Conservation (phyloP, 2,113 vertebrate genomes). For the Monarcha castaneiventris region DNA sequence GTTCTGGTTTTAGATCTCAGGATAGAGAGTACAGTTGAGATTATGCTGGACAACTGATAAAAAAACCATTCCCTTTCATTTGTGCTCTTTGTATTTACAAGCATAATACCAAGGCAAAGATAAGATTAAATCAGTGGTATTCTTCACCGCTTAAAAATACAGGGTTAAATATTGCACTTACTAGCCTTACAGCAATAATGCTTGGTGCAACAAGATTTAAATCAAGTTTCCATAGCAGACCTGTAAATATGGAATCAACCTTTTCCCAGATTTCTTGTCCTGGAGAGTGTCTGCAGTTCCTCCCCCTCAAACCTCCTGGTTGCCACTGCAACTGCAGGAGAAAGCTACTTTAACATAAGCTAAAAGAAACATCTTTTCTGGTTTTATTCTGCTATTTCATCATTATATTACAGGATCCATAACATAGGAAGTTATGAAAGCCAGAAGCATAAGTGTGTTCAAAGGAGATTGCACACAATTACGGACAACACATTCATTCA, state of each 20-base stretch:
- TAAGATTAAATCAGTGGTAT: background rate
- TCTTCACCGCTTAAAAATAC: background rate
- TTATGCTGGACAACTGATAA: background rate
- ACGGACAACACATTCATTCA: background rate
- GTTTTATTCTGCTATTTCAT: background rate
- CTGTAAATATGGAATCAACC: background rate
- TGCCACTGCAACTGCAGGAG: background rate
- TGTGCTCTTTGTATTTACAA: rapidly evolving
- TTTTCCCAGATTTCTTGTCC: background rate
- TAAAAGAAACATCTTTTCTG: background rate
- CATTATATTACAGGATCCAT: background rate
- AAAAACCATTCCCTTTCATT: background rate
- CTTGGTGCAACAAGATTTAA: background rate
- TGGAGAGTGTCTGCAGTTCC: background rate
- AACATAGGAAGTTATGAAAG: constrained; percentile 28
- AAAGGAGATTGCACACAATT: background rate
- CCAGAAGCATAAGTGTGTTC: background rate
- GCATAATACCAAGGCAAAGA: background rate
- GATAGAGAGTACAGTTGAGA: background rate
- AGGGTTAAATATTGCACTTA: background rate
- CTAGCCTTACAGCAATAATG: background rate
- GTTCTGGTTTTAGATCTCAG: background rate
- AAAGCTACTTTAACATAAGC: background rate
- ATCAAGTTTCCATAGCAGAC: background rate
- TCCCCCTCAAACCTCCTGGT: background rate